A percentile compares a stretch with the other conserved stretches of the same genome.
Evolutionary conservation across 2,888 invertebrate genomes (phyloP).

Genomic region (Perdita meconis): DNA sequence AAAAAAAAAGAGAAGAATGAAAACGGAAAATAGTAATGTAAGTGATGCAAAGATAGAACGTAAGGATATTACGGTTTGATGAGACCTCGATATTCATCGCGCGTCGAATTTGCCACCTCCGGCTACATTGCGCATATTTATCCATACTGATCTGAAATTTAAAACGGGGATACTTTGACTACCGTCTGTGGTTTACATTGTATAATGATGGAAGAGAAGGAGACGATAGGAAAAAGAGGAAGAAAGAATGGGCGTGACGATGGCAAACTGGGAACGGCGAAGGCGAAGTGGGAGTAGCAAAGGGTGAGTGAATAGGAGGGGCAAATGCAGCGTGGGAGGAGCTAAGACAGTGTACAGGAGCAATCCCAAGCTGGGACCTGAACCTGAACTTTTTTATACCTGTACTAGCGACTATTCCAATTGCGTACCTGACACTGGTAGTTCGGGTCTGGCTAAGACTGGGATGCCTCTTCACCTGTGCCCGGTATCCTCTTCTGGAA

Average conservation of each 20-base stretch:
- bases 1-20: too few species aligned
- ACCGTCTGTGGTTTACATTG: background rate
- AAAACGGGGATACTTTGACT: constrained; percentile 41
- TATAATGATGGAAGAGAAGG: constrained; percentile 12
- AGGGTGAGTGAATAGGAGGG: too few species aligned
- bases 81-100: background rate
- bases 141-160: constrained; percentile 56
- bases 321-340: too few species aligned
- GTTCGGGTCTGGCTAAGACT: constrained; percentile 84
- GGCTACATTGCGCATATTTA: constrained; percentile 28
- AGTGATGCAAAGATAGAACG: background rate
- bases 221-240: constrained; percentile 2
- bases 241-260: too few species aligned
- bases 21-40: too few species aligned
- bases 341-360: too few species aligned
- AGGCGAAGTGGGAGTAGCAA: too few species aligned
- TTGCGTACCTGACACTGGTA: constrained; percentile 80
- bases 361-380: too few species aligned
- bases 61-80: background rate
- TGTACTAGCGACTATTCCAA: too few species aligned
- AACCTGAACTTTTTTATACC: too few species aligned
- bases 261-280: too few species aligned
- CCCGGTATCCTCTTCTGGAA: constrained; percentile 72
- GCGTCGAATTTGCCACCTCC: constrained; percentile 17
- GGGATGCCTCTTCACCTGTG: constrained; percentile 79